A percentile compares a stretch with the other conserved stretches of the same genome.
Conservation (phyloP, 2,888 invertebrate genomes). For the Zelleria hepariella region DNA sequence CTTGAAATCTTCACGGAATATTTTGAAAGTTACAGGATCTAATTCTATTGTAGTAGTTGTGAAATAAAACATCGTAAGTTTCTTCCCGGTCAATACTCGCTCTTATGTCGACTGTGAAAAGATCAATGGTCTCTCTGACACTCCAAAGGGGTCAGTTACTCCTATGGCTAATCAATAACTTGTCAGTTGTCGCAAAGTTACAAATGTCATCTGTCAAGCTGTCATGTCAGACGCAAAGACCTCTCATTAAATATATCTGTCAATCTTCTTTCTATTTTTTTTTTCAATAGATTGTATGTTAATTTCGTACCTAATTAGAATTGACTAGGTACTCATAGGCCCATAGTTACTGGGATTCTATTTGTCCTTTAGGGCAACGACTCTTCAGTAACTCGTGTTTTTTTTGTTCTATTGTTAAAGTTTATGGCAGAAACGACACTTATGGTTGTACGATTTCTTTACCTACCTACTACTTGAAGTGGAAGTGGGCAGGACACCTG, state of each 20-base stretch:
- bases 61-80: too few relatives aligned
- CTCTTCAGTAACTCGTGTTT: too few relatives aligned
- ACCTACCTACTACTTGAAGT: too few relatives aligned
- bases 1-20: too few relatives aligned
- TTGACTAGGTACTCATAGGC: neutral
- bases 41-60: too few relatives aligned
- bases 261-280: neutral
- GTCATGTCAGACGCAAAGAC: neutral
- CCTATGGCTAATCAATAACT: neutral
- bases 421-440: too few relatives aligned
- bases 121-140: neutral
- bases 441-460: too few relatives aligned
- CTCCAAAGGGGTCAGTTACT: neutral
- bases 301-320: neutral
- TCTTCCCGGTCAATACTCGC: too few relatives aligned
- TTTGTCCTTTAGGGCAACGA: too few relatives aligned
- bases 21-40: too few relatives aligned
- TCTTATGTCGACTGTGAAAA: neutral
- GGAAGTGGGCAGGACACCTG: too few relatives aligned
- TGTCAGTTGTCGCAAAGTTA: neutral
- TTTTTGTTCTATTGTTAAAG: too few relatives aligned
- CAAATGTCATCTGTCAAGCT: constrained; percentile 1
- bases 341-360: neutral
- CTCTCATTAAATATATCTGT: neutral
- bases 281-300: neutral